phyloP scores from a whole-genome alignment of 2,113 vertebrate species.

The Tragulus kanchil region DNA sequence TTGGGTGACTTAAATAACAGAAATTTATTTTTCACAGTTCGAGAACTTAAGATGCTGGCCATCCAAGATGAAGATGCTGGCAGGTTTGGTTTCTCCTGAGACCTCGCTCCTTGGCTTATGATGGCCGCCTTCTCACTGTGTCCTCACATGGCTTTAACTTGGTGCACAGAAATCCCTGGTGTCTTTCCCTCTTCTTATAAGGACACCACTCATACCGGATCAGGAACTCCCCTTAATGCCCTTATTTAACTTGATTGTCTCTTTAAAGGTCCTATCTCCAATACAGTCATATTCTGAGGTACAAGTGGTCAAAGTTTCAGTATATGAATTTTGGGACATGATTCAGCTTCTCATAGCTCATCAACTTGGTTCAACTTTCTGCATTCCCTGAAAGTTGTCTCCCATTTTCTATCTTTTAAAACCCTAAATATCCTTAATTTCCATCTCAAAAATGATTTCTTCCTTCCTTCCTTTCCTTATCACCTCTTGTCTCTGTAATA shows the following conservation, averaged over 20 bases:
- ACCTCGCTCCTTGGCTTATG: neutral
- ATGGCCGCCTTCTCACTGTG: neutral
- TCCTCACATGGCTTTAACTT: neutral
- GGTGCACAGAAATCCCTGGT: no score
- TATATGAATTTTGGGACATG: neutral
- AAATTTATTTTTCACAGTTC: neutral
- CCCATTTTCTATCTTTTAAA: neutral
- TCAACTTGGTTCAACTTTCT: neutral
- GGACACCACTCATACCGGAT: neutral
- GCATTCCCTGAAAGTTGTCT: neutral
- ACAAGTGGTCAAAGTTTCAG: neutral
- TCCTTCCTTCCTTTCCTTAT: neutral
- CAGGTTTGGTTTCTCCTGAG: neutral
- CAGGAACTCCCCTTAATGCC: neutral
- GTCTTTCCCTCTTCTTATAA: neutral
- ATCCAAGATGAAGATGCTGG: neutral
- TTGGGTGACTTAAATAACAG: neutral
- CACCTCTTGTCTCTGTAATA: neutral
- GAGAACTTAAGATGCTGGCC: neutral
- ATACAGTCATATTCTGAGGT: neutral
- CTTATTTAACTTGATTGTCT: neutral
- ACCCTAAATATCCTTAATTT: neutral
- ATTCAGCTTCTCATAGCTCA: neutral
- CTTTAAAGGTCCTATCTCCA: neutral
- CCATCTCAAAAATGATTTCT: neutral